Evolutionary conservation across 2,888 invertebrate species (phyloP), one percentile per base, ranked within the genome.

Genomic region (Papilio gigon): DNA sequence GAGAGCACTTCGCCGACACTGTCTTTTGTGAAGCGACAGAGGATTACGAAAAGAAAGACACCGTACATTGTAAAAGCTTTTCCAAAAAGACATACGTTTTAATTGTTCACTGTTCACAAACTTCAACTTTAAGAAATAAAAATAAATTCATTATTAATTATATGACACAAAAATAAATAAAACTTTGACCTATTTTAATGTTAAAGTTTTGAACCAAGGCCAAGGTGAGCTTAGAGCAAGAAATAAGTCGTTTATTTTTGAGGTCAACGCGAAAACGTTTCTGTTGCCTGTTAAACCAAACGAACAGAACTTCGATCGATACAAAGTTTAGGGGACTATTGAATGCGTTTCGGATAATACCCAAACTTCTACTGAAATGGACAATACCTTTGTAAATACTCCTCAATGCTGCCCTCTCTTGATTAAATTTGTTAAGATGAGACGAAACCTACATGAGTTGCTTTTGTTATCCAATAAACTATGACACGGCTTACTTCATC

Each of bases 21-120:
- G 56, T 65, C 65, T 65, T 65, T 65, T 65, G 65, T 65, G 30
- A 42, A n/a, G 40, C 11, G 25, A 47, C n/a, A 5, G 37, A 42
- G 37, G 37, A 40, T 60, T 40, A 53, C 14, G n/a, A n/a, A 30
- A 53, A 53, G 6, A n/a, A 25, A 50, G 14, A 25, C 12, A 11
- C 25, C 11, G 9, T 22, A 27, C 27, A 14, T 17, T 56, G 53
- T 56, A 56, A 25, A 50, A 56, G 30, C 0, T n/a, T 27, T 27
- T 53, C n/a, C n/a, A 30, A 56, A 56, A 30, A 56, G 27, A 8
- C 5, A 47, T 47, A 8, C 5, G 22, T 47, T 11, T 12, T 9
- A 12, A 20, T 11, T 22, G 20, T n/a, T n/a, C 17, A 20, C 9
- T 47, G 22, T 47, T n/a, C 1, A 12, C n/a, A 47, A 12, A 47